phyloP scores from a whole-genome alignment of 2,113 vertebrate species.

The Leptobrachium leishanense region DNA sequence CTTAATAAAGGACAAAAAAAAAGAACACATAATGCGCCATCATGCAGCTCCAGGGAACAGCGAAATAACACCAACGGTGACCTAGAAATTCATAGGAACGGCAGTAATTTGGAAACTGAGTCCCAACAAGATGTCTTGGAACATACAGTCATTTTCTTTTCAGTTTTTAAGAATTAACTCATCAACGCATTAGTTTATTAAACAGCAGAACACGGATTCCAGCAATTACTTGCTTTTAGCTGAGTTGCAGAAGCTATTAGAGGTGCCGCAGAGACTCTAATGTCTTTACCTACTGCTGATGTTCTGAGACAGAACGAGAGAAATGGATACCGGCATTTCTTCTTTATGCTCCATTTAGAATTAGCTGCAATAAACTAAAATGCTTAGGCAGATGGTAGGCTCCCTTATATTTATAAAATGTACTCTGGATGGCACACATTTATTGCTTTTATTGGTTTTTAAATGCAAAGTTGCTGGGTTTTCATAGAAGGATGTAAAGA shows the following conservation, averaged over 20 bases:
- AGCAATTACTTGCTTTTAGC: constrained; percentile 51
- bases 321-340: constrained; percentile 36
- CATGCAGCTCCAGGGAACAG: constrained; percentile 46
- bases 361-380: constrained; percentile 36
- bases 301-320: background rate
- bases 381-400: background rate
- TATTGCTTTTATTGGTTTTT: no score
- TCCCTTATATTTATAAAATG: constrained; percentile 6
- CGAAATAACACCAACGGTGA: constrained; percentile 50
- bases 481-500: no score
- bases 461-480: no score
- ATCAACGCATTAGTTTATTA: constrained; percentile 54
- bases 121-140: constrained; percentile 52
- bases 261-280: constrained; percentile 47
- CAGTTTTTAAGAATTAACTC: constrained; percentile 57
- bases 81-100: constrained; percentile 55
- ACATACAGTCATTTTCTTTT: constrained; percentile 55
- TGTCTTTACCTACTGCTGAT: constrained; percentile 22
- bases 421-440: no score
- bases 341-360: constrained; percentile 39
- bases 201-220: constrained; percentile 32
- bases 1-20: constrained; percentile 27
- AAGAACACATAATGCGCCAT: constrained; percentile 44
- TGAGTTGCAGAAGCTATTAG: constrained; percentile 45
- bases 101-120: constrained; percentile 52